phyloP scores from a whole-genome alignment of 2,797 vertebrate genomes.

The Morelia viridis region DNA sequence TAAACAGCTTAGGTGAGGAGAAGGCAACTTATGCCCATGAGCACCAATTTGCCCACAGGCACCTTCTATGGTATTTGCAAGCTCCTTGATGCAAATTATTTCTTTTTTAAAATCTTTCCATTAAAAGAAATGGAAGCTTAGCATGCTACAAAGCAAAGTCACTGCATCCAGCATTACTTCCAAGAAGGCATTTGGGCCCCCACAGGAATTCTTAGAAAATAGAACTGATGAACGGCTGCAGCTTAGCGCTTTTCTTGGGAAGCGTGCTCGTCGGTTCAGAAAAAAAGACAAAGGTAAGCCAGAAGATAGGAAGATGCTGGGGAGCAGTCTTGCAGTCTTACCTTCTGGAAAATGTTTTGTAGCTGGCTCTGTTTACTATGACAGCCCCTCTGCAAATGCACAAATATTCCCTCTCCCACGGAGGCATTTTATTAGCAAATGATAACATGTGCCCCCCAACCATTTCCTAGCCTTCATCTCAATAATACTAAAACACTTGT shows the following conservation, averaged over 20 bases:
- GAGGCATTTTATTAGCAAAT: not conserved
- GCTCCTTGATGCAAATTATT: not conserved
- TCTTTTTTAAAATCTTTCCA: not conserved
- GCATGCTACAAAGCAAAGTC: not conserved
- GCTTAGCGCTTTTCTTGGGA: not conserved
- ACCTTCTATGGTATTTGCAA: not conserved
- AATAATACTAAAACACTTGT: not conserved
- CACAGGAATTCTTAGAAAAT: not conserved
- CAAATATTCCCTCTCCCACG: not conserved
- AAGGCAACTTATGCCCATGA: not conserved
- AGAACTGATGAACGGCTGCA: not conserved
- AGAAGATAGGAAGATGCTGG: too few species aligned
- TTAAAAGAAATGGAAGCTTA: not conserved
- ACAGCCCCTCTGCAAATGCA: not conserved
- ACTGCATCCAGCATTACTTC: not conserved
- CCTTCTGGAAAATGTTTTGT: not conserved
- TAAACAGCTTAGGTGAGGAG: not conserved
- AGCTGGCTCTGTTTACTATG: not conserved
- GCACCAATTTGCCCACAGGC: not conserved
- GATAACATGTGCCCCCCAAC: not conserved
- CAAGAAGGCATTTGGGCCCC: not conserved
- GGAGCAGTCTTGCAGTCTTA: too few species aligned
- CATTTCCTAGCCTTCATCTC: not conserved
- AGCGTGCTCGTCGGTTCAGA: not conserved
- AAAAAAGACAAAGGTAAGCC: too few species aligned